A percentile compares a stretch with the other conserved stretches of the same genome.
These are phyloP conservation scores for Incurvaria masculella DNA, from an alignment of 2,888 invertebrate genomes.

Conservation along the genomic window DNA sequence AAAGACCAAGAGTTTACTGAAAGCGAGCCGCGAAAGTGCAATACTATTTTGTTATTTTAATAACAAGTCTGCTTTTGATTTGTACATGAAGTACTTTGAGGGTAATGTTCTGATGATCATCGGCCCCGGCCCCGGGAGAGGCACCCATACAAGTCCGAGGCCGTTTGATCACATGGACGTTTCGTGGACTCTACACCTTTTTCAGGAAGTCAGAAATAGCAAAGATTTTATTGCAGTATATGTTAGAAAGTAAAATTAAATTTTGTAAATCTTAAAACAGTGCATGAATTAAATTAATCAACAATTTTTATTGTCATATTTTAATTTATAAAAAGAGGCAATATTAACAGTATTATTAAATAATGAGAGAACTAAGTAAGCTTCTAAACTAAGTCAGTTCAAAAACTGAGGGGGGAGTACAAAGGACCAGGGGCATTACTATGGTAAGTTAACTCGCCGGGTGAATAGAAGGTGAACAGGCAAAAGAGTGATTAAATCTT, in stretches of 20 bases:
- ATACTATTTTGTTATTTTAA: slow-evolving; percentile 83
- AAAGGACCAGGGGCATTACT: too few species aligned
- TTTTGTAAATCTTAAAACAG: background rate
- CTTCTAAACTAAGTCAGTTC: too few species aligned
- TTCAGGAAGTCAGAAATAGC: slow-evolving; percentile 58
- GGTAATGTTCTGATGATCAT: slow-evolving; percentile 70
- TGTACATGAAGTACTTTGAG: slow-evolving; percentile 62
- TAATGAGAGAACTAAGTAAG: too few species aligned
- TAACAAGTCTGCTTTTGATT: slow-evolving; percentile 62
- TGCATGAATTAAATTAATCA: background rate
- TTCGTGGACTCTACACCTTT: slow-evolving; percentile 56
- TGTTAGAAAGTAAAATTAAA: slow-evolving; percentile 17
- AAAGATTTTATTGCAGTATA: slow-evolving; percentile 67
- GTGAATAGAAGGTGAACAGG: too few species aligned
- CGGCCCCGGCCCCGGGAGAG: slow-evolving; percentile 62
- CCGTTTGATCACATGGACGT: slow-evolving; percentile 60
- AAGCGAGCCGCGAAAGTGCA: slow-evolving; percentile 44
- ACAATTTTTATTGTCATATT: background rate
- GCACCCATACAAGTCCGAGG: slow-evolving; percentile 67
- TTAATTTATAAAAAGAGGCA: background rate
- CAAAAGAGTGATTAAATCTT: too few species aligned
- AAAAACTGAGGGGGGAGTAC: too few species aligned
- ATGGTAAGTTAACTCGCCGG: too few species aligned
- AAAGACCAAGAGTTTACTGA: slow-evolving; percentile 31
- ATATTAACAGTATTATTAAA: too few species aligned